Evolutionary conservation across 2,113 vertebrate genomes (phyloP), one percentile per base, ranked within the genome.

Genomic region (Pongo pygmaeus): DNA sequence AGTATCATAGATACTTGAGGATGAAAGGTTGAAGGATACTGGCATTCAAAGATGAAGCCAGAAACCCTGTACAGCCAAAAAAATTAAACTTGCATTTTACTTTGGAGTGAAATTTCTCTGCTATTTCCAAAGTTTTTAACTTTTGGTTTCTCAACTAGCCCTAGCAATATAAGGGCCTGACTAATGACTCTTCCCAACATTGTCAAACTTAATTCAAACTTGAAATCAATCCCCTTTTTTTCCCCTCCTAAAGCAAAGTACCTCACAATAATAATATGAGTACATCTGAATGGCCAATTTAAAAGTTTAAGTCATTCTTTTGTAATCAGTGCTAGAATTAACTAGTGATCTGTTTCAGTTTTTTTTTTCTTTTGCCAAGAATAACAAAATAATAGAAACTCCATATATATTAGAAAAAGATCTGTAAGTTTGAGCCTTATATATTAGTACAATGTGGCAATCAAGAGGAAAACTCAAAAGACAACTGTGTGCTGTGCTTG

Each of bases 141-240:
- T 52, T 84, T 77, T n/a, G 78, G 10, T 52, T 89, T 93, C 55
- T 89, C n/a, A 84, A 48, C 16, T 40, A 95, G 69, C 27, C 25
- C 55, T 43, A 46, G 84, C 12, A 78, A 52, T 30, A 27, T 22
- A 85, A 7, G 30, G 22, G 10, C 32, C 35, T 50, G 20, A 64
- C 11, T 61, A n/a, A 78, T 14, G 38, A 46, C 32, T 75, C 87
- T 93, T 88, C 12, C 27, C 40, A 61, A 52, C 8, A 75, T 0
- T 55, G 23, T 43, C 38, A 94, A 96, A 91, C 6, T 32, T 74
- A 81, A 87, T 85, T 91, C 22, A 78, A 81, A 95, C n/a, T 25
- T 67, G 48, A 91, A 86, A 61, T 81, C 78, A 70, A 72, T 32
- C 27, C 13, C 55, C 1, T 77, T 40, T 59, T 40, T 59, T 91